Base-by-base conservation (phyloP, 1,140 invertebrate genomes). In the Mycetomoellerius zeteki region DNA sequence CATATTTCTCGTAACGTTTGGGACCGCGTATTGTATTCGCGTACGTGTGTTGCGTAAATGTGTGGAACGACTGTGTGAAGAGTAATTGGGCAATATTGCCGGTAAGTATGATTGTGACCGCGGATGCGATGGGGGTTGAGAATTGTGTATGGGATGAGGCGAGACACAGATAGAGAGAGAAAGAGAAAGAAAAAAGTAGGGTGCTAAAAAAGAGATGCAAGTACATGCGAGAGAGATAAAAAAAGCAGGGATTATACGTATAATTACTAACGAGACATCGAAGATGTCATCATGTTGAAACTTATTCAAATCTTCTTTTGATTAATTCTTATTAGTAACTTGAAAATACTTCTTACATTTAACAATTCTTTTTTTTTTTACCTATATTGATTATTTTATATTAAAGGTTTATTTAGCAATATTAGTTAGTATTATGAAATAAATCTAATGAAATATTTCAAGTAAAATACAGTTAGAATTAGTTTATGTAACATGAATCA, bases 31-130 rank as follows among this genome's bases (percentile, higher is more conserved):
- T 77, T 77, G 43, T 65, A 47, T 85, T 78, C 47, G 75, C 47
- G 30, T 27, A 21, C 30, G 60, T 90, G 88, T 75, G 88, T 89
- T 71, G 80, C 88, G 86, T 86, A 84, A 89, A 50, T 77, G 69
- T 78, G 37, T 78, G 62, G 65, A 81, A 80, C 62, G 47, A 71
- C n/a, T 65, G 81, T 72, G 87, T 86, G 84, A 90, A 88, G 90
- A 91, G 87, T 72, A 82, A 82, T 82, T 73, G 56, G 69, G 24
- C 80, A 84, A 84, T 75, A 84, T 84, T 84, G 54, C 14, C 37
- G 19, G 54, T 82, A 82, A 84, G 69, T 84, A 84, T 67, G 69
- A 84, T 75, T 75, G 69, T 84, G 54, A 85, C 72, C 86, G 58
- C 65, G 27, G 54, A 67, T 64, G 62, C 52, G 82, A 87, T 71